Evolutionary conservation across 2,888 invertebrate species (phyloP).

Genomic region (Magallana nippona): DNA sequence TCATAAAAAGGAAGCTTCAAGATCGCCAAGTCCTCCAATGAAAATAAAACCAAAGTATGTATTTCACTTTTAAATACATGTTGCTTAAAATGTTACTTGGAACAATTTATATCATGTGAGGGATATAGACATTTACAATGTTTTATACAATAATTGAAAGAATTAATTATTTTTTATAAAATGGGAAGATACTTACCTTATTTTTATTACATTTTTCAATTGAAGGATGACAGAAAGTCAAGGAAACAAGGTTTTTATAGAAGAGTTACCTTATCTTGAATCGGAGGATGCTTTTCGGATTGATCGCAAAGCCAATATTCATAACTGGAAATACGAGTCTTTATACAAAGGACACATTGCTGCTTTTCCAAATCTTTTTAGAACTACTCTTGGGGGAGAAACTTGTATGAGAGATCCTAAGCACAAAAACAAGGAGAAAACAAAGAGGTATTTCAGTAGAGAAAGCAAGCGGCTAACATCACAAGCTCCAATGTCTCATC

Average conservation of each 20-base stretch:
- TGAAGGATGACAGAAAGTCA: conserved; percentile 52
- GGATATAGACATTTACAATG: too few species aligned
- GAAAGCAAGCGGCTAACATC: conserved; percentile 57
- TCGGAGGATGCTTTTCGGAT: conserved; percentile 74
- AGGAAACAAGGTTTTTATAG: conserved; percentile 69
- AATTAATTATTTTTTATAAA: too few species aligned
- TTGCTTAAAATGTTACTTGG: too few species aligned
- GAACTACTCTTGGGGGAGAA: conserved; percentile 56
- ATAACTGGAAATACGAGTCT: conserved; percentile 76
- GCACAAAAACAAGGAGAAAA: conserved; percentile 54
- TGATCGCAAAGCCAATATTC: conserved; percentile 74
- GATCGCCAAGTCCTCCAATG: neutral
- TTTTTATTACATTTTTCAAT: neutral
- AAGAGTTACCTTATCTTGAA: conserved; percentile 68
- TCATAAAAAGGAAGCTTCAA: neutral
- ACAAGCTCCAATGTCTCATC: conserved; percentile 39
- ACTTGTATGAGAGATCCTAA: conserved; percentile 44
- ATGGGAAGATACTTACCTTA: neutral
- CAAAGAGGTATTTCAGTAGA: conserved; percentile 67
- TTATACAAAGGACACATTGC: conserved; percentile 76
- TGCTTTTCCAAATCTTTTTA: conserved; percentile 60
- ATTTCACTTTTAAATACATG: neutral
- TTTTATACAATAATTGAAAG: too few species aligned
- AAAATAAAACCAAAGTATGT: neutral
- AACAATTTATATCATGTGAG: too few species aligned